Base-by-base conservation (phyloP, 2,888 invertebrate genomes). In the Odontocolon sp. region DNA sequence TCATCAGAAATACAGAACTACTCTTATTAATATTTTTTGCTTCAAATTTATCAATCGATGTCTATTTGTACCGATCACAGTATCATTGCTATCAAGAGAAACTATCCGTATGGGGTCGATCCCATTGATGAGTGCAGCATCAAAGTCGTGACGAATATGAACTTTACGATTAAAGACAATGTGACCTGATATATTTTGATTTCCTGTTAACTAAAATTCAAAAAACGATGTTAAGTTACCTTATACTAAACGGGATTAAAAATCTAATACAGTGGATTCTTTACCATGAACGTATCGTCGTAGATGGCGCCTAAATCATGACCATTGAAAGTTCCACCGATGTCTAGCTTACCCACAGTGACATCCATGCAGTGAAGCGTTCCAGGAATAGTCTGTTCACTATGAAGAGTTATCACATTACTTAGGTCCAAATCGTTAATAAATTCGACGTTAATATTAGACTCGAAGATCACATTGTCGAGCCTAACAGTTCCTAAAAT, bases 271-370 rank as follows among this genome's bases (percentile, higher is more conserved):
- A 2, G 16, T 23, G 11, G 6, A 6, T 40, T 23, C 84, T 87
- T 87, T 88, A 93, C 93, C 92, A 92, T 90, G 8, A 93, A 84
- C 0, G 93, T 92, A 73, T 92, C 92, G 14, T 86, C 71, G 67
- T 89, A 91, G 82, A 93, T 92, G 36, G 89, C 74, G 1, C 84
- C 72, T 14, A 94, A 84, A 78, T 91, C 85, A 0, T 89, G 76
- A 0, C 86, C 90, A 82, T 93, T 94, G 0, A 92, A 82, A 0
- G 36, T 78, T 0, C 90, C 91, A 8, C 9, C 23, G 8, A 83
- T 71, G 11, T 82, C 66, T 11, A 87, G 9, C 5, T 83, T 80
- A 9, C 81, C 74, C 0, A 87, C 84, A 1, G 78, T 82, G 6
- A 92, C 71, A 72, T 91, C 87, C 0, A 82, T 82, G 54, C 92